These are phyloP conservation scores for Acronicta aceris DNA, from an alignment of 2,888 invertebrate species.

Conservation along the genomic window DNA sequence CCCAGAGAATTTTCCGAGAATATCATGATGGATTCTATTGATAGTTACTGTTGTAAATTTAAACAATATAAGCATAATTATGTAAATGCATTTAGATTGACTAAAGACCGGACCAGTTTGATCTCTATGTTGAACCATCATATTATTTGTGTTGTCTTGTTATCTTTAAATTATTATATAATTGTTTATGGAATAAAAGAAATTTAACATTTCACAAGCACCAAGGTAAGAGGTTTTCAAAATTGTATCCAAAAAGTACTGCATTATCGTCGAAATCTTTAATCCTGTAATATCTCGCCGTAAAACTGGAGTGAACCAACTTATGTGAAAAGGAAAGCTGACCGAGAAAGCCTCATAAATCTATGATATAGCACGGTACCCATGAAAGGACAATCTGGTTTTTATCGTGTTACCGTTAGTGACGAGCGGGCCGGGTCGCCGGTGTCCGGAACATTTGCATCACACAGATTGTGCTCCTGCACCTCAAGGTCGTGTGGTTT, in stretches of 20 bases:
- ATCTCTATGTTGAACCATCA: no score
- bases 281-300: neutral
- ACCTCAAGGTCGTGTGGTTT: slow-evolving; percentile 53
- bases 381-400: slow-evolving; percentile 63
- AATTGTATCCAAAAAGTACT: neutral
- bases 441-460: slow-evolving; percentile 47
- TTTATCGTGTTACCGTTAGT: slow-evolving; percentile 62
- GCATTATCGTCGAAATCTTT: neutral
- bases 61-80: no score
- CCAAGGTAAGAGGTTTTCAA: neutral
- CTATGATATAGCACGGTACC: slow-evolving; percentile 48
- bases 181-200: no score
- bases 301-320: slow-evolving; percentile 8
- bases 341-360: slow-evolving; percentile 56
- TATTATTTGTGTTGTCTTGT: no score
- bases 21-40: no score
- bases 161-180: no score
- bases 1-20: no score
- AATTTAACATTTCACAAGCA: no score
- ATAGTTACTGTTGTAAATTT: no score
- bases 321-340: slow-evolving; percentile 61
- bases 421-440: slow-evolving; percentile 24
- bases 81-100: no score
- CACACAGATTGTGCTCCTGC: slow-evolving; percentile 36
- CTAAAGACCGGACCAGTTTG: no score